Percentiles rank a stretch among this genome's conserved stretches.
These are phyloP conservation scores for Camponotus pennsylvanicus DNA, from an alignment of 1,140 invertebrate genomes.

Conservation along the genomic window DNA sequence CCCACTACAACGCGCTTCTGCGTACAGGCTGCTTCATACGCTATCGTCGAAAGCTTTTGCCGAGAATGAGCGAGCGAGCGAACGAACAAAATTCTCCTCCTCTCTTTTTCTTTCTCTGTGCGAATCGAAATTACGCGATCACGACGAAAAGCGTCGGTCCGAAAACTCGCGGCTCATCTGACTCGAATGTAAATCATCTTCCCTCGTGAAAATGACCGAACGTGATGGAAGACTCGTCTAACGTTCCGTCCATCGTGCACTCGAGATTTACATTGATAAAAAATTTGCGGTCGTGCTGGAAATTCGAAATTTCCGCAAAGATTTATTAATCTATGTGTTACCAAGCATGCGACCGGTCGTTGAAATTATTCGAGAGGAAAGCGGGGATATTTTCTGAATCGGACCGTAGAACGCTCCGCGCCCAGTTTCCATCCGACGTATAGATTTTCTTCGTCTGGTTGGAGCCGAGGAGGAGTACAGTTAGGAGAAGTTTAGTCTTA, in stretches of 20 bases:
- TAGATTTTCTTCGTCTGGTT: constrained; percentile 79
- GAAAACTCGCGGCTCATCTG: constrained; percentile 20
- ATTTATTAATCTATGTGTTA: not conserved
- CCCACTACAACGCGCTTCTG: constrained; percentile 51
- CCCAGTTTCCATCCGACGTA: constrained; percentile 70
- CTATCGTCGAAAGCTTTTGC: constrained; percentile 69
- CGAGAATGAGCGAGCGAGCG: constrained; percentile 69
- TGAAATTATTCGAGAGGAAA: constrained; percentile 8
- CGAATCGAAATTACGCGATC: constrained; percentile 66
- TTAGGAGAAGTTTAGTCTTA: constrained; percentile 74
- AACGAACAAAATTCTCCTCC: constrained; percentile 35
- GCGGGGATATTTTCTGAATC: constrained; percentile 62
- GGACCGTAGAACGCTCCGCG: constrained; percentile 61
- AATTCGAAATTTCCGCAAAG: not conserved
- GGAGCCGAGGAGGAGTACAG: constrained; percentile 69
- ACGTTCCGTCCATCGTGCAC: not conserved
- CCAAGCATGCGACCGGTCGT: not conserved
- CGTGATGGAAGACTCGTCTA: not conserved
- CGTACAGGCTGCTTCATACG: constrained; percentile 73
- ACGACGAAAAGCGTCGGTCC: constrained; percentile 20
- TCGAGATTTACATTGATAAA: not conserved
- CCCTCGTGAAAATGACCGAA: constrained; percentile 1
- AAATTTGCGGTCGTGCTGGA: not conserved
- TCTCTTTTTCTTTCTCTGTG: not conserved
- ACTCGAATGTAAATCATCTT: constrained; percentile 38